Evolutionary conservation across 2,888 invertebrate genomes (phyloP).

Genomic region (Netelia inedita): DNA sequence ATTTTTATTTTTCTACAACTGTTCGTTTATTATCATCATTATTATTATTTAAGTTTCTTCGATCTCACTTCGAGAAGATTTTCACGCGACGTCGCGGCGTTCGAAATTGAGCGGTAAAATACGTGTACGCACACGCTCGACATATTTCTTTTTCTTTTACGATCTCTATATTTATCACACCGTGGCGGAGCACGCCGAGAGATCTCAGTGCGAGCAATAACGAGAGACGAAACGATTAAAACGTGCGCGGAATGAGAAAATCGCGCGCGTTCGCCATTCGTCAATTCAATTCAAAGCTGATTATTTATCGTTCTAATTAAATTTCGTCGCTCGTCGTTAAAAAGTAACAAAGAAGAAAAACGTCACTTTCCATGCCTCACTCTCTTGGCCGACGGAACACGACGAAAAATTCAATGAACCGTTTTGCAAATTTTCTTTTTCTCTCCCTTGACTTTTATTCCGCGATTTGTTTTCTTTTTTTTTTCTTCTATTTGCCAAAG

Average conservation of each 20-base stretch:
- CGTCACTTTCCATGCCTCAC: not conserved
- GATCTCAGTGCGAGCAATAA: not conserved
- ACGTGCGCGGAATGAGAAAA: constrained; percentile 6
- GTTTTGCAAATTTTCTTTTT: too few relatives aligned
- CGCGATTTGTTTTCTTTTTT: too few relatives aligned
- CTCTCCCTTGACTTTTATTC: too few relatives aligned
- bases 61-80: not conserved
- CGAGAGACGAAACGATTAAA: constrained; percentile 1
- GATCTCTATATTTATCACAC: not conserved
- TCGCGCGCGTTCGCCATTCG: not conserved
- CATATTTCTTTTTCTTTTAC: constrained; percentile 20
- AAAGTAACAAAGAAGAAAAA: not conserved
- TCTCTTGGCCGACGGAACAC: not conserved
- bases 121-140: constrained; percentile 6
- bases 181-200: not conserved
- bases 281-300: not conserved
- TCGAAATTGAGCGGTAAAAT: constrained; percentile 52
- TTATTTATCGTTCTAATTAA: not conserved
- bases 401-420: too few relatives aligned
- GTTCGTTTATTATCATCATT: too few relatives aligned
- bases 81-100: not conserved
- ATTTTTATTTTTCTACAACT: too few relatives aligned
- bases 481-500: too few relatives aligned
- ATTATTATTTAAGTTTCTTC: too few relatives aligned
- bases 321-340: not conserved